phyloP scores from a whole-genome alignment of 2,113 vertebrate genomes.

The Phoenicopterus ruber region DNA sequence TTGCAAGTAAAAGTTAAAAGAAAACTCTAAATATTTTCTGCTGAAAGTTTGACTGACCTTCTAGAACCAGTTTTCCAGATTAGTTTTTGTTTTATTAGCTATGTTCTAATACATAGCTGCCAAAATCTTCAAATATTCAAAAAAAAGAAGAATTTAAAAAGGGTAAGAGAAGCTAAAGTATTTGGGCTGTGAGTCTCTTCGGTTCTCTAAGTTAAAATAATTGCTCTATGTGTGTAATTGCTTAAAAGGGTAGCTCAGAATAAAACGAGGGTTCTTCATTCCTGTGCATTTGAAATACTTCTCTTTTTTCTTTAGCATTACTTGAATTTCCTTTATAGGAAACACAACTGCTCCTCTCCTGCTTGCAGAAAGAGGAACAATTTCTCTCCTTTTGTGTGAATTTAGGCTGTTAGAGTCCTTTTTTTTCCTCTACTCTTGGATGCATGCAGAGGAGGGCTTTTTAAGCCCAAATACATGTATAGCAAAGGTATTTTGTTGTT shows the following conservation, averaged over 20 bases:
- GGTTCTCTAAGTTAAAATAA: not conserved
- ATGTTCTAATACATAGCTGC: not conserved
- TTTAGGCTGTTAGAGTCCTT: not conserved
- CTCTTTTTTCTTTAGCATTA: not conserved
- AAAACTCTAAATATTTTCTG: not conserved
- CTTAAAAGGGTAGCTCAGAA: not conserved
- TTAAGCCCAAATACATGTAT: not conserved
- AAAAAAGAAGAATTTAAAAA: not conserved
- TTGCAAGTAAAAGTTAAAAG: not conserved
- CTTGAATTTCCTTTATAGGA: not conserved
- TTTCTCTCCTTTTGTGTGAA: not conserved
- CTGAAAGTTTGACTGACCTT: not conserved
- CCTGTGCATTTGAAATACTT: not conserved
- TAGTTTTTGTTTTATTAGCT: not conserved
- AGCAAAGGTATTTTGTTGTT: not conserved
- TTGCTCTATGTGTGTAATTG: not conserved
- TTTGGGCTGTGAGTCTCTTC: not conserved
- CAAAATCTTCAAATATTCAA: not conserved
- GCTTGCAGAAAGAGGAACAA: not conserved
- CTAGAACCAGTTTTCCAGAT: not conserved
- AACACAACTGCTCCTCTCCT: not conserved
- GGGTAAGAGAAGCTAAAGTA: not conserved
- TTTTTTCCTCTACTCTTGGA: not conserved
- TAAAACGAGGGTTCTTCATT: not conserved
- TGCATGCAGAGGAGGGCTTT: not conserved